Percentiles rank a stretch among this genome's conserved stretches.
These are phyloP conservation scores for Chamaea fasciata DNA, from an alignment of 2,113 vertebrate species.

Conservation along the genomic window DNA sequence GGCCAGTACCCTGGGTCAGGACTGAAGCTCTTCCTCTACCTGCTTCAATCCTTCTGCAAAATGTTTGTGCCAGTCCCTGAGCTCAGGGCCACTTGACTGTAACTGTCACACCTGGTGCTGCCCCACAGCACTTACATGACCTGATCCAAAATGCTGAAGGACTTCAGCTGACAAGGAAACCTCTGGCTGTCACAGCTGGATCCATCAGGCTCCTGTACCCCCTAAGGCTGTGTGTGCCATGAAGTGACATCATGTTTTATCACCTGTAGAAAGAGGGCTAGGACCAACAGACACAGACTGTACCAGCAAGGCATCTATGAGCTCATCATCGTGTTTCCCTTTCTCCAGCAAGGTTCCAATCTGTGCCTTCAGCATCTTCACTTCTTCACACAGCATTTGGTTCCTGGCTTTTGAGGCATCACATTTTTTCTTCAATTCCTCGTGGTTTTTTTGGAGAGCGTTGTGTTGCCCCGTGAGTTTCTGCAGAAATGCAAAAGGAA, in stretches of 20 bases:
- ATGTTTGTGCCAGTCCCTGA: background rate
- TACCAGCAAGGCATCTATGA: conserved; percentile 87
- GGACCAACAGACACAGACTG: background rate
- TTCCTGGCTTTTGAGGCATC: conserved; percentile 82
- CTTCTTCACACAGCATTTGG: conserved; percentile 76
- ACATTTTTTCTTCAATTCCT: conserved; percentile 79
- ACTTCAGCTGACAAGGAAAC: background rate
- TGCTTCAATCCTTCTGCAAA: background rate
- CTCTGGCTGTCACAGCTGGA: background rate
- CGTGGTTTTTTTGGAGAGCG: conserved; percentile 75
- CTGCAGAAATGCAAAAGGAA: conserved; percentile 51
- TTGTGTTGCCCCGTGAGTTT: conserved; percentile 75
- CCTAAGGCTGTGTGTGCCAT: background rate
- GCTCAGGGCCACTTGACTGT: background rate
- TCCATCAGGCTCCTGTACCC: background rate
- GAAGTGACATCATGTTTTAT: background rate
- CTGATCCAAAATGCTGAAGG: background rate
- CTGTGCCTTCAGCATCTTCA: conserved; percentile 82
- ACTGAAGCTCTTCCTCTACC: background rate
- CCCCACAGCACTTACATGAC: background rate
- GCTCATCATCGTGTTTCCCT: conserved; percentile 85
- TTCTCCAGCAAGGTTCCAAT: conserved; percentile 84
- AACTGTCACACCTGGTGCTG: background rate
- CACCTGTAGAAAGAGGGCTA: background rate
- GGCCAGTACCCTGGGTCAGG: background rate